phyloP scores from a whole-genome alignment of 2,113 vertebrate species.

The Myocastor coypus region DNA sequence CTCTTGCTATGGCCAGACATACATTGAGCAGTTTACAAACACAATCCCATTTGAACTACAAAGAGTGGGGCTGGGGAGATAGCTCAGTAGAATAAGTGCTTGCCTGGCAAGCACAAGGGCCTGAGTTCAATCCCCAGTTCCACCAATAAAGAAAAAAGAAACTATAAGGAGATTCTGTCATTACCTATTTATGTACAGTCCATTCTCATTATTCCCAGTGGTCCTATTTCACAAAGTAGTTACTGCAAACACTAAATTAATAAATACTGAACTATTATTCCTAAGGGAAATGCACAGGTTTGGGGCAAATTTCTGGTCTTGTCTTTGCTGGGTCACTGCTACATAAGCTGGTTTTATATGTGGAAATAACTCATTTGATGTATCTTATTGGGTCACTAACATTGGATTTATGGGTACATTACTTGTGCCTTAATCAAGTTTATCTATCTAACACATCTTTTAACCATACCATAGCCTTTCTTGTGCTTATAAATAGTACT shows the following conservation, averaged over 20 bases:
- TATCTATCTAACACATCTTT: neutral
- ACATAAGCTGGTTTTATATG: neutral
- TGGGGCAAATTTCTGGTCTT: neutral
- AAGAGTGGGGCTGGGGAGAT: neutral
- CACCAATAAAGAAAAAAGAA: neutral
- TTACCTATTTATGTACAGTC: neutral
- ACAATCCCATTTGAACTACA: neutral
- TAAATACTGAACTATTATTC: neutral
- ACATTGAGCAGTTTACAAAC: neutral
- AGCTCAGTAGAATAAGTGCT: no score
- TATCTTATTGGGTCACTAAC: neutral
- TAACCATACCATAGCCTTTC: neutral
- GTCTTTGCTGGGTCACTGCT: neutral
- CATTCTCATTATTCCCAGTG: neutral
- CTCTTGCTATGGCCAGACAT: neutral
- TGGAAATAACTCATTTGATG: constrained; percentile 14
- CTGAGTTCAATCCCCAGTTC: no score
- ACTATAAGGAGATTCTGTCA: neutral
- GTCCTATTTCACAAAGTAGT: constrained; percentile 33
- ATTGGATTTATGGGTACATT: neutral
- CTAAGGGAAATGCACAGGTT: neutral
- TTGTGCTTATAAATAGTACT: neutral
- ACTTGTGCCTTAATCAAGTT: neutral
- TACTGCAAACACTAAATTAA: neutral
- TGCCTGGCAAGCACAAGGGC: no score